Conservation (phyloP, 2,113 vertebrate genomes). For the Rhipidura dahli region DNA sequence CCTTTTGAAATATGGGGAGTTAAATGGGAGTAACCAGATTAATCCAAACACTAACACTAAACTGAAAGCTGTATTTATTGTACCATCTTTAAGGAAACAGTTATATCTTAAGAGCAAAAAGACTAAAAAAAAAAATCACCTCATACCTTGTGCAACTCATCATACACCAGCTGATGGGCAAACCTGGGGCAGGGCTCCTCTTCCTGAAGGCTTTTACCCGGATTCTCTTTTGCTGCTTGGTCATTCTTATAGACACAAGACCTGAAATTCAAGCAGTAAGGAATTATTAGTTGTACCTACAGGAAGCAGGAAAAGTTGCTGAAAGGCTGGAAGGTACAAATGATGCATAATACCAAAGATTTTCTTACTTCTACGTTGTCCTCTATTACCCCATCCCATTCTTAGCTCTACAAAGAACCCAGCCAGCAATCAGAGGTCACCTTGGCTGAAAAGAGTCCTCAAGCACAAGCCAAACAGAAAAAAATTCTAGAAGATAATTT, state of each 20-base stretch:
- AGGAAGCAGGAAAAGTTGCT: neutral
- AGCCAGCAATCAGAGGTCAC: neutral
- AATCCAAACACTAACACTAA: neutral
- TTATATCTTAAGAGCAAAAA: neutral
- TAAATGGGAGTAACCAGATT: neutral
- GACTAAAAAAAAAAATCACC: neutral
- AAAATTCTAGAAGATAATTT: neutral
- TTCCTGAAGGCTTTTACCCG: conserved; percentile 90
- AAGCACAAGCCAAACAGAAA: neutral
- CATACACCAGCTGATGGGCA: conserved; percentile 96
- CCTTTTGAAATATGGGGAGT: neutral
- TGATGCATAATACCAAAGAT: neutral
- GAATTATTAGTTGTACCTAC: neutral
- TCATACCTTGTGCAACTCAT: conserved; percentile 95
- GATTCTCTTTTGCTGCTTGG: conserved; percentile 94
- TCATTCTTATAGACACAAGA: conserved; percentile 99
- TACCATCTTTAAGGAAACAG: neutral
- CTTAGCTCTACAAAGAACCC: neutral
- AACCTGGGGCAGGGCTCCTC: conserved; percentile 99
- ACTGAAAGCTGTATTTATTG: neutral
- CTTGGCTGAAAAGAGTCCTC: neutral
- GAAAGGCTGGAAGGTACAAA: neutral
- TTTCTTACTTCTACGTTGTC: neutral
- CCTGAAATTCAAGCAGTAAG: conserved; percentile 73
- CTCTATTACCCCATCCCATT: neutral